Conservation (phyloP, 2,888 invertebrate species). For the Sphinx pinastri region DNA sequence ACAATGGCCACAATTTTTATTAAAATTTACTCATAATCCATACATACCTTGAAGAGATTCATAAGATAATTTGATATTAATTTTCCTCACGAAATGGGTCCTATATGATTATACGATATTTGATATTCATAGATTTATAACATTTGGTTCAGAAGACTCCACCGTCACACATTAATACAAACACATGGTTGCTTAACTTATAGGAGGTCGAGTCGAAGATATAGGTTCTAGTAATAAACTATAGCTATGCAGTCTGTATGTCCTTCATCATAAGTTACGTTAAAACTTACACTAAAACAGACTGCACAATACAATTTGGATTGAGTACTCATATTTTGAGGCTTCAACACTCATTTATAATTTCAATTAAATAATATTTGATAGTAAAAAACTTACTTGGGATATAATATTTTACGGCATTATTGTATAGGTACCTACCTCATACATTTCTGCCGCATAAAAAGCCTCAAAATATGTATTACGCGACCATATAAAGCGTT, state of each 20-base stretch:
- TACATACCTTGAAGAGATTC: conserved; percentile 8
- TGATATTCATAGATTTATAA: conserved; percentile 37
- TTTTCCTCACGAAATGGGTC: conserved; percentile 44
- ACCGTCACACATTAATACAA: conserved; percentile 46
- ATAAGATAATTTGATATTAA: conserved; percentile 13
- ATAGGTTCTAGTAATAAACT: conserved; percentile 37
- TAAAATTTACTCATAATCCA: background rate
- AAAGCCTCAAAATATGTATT: conserved; percentile 15
- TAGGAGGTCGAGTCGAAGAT: conserved; percentile 41
- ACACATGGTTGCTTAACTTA: conserved; percentile 39
- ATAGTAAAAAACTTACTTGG: background rate
- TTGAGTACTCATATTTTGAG: conserved; percentile 20
- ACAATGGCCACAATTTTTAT: background rate
- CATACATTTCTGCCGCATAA: background rate
- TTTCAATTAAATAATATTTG: background rate
- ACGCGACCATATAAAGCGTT: conserved; percentile 21
- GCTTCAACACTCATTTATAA: background rate
- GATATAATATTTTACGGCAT: background rate
- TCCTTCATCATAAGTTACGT: conserved; percentile 43
- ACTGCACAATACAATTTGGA: conserved; percentile 39
- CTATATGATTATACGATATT: conserved; percentile 38
- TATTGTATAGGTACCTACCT: background rate
- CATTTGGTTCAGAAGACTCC: conserved; percentile 49
- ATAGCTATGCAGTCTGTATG: conserved; percentile 51
- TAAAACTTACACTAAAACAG: conserved; percentile 43